Evolutionary conservation across 1,140 invertebrate species (phyloP), one percentile per base, ranked within the genome.

Genomic region (Drosophila tropicalis): DNA sequence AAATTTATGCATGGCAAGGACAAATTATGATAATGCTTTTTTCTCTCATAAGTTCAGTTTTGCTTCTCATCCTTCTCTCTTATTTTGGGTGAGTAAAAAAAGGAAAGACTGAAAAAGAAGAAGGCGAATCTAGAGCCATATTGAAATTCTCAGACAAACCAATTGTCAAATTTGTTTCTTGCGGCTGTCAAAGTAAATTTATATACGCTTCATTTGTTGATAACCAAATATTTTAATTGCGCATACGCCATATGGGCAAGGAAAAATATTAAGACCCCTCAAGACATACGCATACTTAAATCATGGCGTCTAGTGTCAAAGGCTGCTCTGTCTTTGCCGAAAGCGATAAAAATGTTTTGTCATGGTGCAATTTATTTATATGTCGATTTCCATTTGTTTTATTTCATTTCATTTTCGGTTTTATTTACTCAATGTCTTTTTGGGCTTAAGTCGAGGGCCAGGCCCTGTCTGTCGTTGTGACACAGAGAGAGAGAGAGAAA

Each of bases 61-160:
- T 39, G 36, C 10, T 4, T 39, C 36, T 39, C 36, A 5, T 12
- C n/a, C 34, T 39, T 17, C 29, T 15, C 36, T 17, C 32, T 39
- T 51, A 3, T 22, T 6, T 47, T 44, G 17, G 17, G 6, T 47
- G 7, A 19, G 44, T 47, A 47, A 47, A 32, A 70, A 58, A 67
- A 54, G 55, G 29, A 29, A 6, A 6, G 29, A 6, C 34, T 10
- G 9, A 36, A 36, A 36, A 10, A 7, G 7, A 10, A 12, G 34
- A 10, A 36, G 10, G 10, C 7, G 2, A 36, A 79, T 36, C 29
- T 12, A 36, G 66, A 39, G 36, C 36, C 83, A 82, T 86, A 86
- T 86, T 83, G 83, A 82, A 82, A 83, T 87, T 82, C 76, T 72
- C 76, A 87, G 83, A 83, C 79, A 79, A 79, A 87, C 83, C 72